Base-by-base conservation (phyloP, 2,888 invertebrate genomes). In the Catotricha subobsoleta region DNA sequence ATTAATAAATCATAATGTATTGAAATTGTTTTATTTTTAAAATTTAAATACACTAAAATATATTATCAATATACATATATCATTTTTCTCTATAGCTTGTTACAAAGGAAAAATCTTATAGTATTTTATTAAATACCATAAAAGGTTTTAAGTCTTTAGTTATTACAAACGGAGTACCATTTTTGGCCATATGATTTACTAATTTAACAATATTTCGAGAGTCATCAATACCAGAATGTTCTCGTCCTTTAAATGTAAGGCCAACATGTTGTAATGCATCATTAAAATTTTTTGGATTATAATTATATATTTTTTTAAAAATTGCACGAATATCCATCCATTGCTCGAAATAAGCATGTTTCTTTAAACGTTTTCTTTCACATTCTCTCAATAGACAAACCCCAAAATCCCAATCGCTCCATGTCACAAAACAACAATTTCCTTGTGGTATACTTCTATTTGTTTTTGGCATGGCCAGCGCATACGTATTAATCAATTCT, bases 341-440 rank as follows among this genome's bases (percentile, higher is more conserved):
- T 43, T 64, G 61, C 50, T 64, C 65, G 46, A 74, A 68, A 44
- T 66, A 64, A 12, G 60, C 54, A 9, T 68, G 64, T 49, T 67
- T 68, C 36, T 57, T 54, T 40, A 75, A 56, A 27, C 65, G 59
- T 54, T 75, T 75, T n/a, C 74, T 59, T 33, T 55, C 59, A 48
- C 70, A 69, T 53, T 75, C 74, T 49, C 69, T 67, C 38, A 63
- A 59, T 21, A 75, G 54, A 48, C 72, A 74, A 18, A 65, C 65
- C 7, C 67, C 67, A 38, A 75, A 64, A 56, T 75, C 74, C 73
- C 73, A 74, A 55, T 74, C 71, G 45, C 67, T 66, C 74, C 74
- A 74, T 23, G 73, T 74, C 34, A 69, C 67, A 49, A 67, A 65
- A 5, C 62, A 62, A 48, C 65, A 66, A 48, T 61, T 64, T 43